Percentiles rank a stretch among this genome's conserved stretches.
phyloP scores from a whole-genome alignment of 2,888 invertebrate species.

The Hydraecia micacea region DNA sequence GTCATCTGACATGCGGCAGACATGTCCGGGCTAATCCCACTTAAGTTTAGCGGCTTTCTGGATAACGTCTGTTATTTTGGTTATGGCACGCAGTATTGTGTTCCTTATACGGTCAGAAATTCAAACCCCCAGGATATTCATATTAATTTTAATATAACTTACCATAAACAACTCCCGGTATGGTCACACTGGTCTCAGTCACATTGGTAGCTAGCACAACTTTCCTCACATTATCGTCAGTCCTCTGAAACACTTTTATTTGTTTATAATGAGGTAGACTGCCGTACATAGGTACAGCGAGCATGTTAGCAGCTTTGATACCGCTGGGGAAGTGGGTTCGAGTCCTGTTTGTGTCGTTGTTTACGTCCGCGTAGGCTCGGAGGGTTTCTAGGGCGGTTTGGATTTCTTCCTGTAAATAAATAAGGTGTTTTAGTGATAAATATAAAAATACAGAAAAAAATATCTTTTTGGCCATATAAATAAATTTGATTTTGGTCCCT shows the following conservation, averaged over 20 bases:
- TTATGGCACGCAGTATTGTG: too few relatives aligned
- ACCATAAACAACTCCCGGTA: constrained; percentile 97
- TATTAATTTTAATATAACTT: constrained; percentile 62
- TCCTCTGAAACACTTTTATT: constrained; percentile 93
- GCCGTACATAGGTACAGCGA: constrained; percentile 97
- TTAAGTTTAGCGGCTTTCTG: too few relatives aligned
- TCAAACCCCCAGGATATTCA: too few relatives aligned
- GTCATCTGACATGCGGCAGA: too few relatives aligned
- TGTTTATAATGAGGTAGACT: constrained; percentile 92
- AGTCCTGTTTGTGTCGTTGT: constrained; percentile 86
- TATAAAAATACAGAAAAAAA: neutral
- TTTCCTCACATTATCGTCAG: constrained; percentile 94
- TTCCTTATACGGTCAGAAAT: too few relatives aligned
- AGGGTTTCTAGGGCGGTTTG: constrained; percentile 93
- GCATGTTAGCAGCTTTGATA: constrained; percentile 86
- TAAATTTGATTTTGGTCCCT: neutral
- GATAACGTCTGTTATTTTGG: too few relatives aligned
- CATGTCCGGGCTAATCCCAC: too few relatives aligned
- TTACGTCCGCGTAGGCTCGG: constrained; percentile 90
- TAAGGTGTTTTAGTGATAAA: neutral
- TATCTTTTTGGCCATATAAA: neutral
- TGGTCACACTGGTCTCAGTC: constrained; percentile 99
- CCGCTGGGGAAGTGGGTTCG: constrained; percentile 82
- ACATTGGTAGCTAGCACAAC: constrained; percentile 98
- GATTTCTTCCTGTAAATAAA: constrained; percentile 94